These are phyloP conservation scores for Alectura lathami DNA, from an alignment of 2,113 vertebrate genomes.

Conservation along the genomic window DNA sequence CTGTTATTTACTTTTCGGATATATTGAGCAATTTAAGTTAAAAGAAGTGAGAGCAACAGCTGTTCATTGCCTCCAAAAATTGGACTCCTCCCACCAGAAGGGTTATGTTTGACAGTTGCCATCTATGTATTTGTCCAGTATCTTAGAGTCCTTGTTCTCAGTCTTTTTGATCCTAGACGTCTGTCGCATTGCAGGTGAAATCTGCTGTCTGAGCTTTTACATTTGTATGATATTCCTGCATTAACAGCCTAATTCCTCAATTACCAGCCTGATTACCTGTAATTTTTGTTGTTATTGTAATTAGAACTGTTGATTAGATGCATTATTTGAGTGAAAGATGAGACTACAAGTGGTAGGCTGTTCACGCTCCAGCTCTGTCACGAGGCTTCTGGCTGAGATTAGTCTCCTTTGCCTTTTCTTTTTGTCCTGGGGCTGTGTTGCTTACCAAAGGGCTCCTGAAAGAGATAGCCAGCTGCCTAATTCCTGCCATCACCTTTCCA, in stretches of 20 bases:
- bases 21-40: slow-evolving; percentile 20
- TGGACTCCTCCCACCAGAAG: neutral
- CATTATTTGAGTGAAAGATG: slow-evolving; percentile 15
- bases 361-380: neutral
- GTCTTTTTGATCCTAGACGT: neutral
- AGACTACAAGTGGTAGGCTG: neutral
- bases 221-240: slow-evolving; percentile 25
- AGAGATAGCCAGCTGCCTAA: slow-evolving; percentile 15
- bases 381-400: neutral
- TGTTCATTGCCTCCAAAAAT: neutral
- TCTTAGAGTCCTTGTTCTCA: neutral
- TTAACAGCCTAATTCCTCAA: slow-evolving; percentile 45
- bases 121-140: neutral
- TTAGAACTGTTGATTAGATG: slow-evolving; percentile 53
- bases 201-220: neutral
- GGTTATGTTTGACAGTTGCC: neutral
- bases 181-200: slow-evolving; percentile 14
- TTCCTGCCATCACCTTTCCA: slow-evolving; percentile 10
- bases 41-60: slow-evolving; percentile 10
- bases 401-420: neutral
- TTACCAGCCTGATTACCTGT: slow-evolving; percentile 45
- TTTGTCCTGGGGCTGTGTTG: neutral
- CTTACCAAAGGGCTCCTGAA: neutral
- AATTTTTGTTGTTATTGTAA: slow-evolving; percentile 54
- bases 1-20: slow-evolving; percentile 20